phyloP scores from a whole-genome alignment of 2,113 vertebrate genomes.

The Crotophaga sulcirostris region DNA sequence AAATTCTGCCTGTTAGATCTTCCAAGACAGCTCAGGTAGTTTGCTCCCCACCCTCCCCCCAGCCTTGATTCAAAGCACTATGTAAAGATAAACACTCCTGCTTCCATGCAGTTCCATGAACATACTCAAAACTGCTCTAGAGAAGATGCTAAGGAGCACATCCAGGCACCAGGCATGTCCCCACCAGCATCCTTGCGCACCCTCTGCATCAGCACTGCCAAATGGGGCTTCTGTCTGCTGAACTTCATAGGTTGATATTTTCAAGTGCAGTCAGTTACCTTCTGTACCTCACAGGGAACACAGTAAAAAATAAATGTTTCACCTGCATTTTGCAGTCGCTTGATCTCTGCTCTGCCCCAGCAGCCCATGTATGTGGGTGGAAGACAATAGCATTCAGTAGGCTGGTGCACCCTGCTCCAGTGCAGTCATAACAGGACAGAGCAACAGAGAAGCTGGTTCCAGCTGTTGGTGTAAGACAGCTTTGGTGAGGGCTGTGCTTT shows the following conservation, averaged over 20 bases:
- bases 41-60: not conserved
- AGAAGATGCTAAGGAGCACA: not conserved
- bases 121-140: not conserved
- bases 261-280: not conserved
- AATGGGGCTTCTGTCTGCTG: not conserved
- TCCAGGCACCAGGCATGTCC: not conserved
- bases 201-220: not conserved
- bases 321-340: not conserved
- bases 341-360: not conserved
- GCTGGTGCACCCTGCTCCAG: not conserved
- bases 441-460: not conserved
- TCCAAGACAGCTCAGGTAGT: not conserved
- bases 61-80: not conserved
- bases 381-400: not conserved
- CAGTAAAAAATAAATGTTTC: not conserved
- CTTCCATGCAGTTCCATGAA: not conserved
- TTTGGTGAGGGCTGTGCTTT: not conserved
- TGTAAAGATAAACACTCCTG: not conserved
- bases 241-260: not conserved
- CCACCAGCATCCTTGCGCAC: not conserved
- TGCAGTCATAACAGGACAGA: rapidly evolving
- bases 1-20: constrained; percentile 11
- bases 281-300: not conserved
- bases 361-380: not conserved
- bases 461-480: not conserved